Evolutionary conservation across 2,113 vertebrate genomes (phyloP).

Genomic region (Equus quagga): DNA sequence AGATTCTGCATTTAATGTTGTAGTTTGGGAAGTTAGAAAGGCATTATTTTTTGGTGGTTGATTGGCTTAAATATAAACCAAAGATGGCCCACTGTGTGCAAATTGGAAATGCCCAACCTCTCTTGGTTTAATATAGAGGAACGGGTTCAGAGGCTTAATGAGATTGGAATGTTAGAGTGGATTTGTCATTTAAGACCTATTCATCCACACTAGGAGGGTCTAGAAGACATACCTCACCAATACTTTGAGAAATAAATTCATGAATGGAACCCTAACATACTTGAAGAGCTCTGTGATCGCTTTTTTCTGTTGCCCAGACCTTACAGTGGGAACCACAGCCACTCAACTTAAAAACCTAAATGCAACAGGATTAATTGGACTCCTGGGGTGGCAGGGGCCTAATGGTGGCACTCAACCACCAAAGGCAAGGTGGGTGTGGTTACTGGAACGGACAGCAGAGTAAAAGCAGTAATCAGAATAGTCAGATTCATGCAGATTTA

Average conservation of each 20-base stretch:
- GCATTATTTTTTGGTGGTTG: background rate
- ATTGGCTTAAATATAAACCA: background rate
- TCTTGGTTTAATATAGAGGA: background rate
- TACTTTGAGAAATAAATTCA: background rate
- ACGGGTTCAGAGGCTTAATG: background rate
- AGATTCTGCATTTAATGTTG: background rate
- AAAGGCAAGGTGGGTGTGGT: background rate
- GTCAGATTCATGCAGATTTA: background rate
- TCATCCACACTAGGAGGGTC: too few relatives aligned
- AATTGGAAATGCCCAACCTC: background rate
- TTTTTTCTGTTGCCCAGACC: background rate
- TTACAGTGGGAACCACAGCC: background rate
- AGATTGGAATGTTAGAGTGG: background rate
- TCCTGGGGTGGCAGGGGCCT: background rate
- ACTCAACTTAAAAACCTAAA: background rate
- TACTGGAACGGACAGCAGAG: background rate
- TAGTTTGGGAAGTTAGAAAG: background rate
- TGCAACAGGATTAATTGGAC: background rate
- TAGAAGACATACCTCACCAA: background rate
- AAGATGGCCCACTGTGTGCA: background rate
- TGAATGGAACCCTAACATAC: background rate
- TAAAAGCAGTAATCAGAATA: background rate
- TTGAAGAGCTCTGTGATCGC: background rate
- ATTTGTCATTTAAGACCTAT: background rate
- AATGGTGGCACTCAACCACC: background rate